These are phyloP conservation scores for Hydrozoanthus tunicans DNA, from an alignment of 64 coral and sea anemone species.

Conservation along the genomic window DNA sequence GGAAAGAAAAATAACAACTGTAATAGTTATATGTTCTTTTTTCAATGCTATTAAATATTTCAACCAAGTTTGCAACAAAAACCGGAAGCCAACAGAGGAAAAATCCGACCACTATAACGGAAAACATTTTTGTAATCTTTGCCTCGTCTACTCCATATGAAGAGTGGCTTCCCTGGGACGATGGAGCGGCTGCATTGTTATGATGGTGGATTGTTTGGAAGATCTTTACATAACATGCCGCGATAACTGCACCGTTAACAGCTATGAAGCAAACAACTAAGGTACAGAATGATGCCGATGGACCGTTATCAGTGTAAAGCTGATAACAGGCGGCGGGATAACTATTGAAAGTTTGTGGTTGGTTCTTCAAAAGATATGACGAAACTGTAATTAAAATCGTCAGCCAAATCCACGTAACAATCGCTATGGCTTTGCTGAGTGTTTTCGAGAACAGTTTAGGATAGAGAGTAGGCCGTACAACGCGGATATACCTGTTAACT, in stretches of 20 bases:
- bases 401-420: background rate
- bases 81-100: background rate
- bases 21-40: background rate
- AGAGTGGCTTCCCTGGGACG: background rate
- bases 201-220: background rate
- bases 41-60: background rate
- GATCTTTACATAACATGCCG: background rate
- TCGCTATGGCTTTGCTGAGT: background rate
- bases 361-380: background rate
- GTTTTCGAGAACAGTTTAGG: background rate
- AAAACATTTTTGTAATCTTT: background rate
- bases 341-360: background rate
- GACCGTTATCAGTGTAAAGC: background rate
- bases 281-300: background rate
- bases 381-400: background rate
- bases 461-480: background rate
- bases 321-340: background rate
- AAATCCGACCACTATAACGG: background rate
- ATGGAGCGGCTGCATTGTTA: background rate
- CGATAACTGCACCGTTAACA: background rate
- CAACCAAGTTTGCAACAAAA: background rate
- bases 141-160: background rate
- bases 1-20: background rate
- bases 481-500: too few species aligned
- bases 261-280: background rate